These are phyloP conservation scores for Sebastes glaucus DNA, from an alignment of 2,797 vertebrate species.

Conservation along the genomic window DNA sequence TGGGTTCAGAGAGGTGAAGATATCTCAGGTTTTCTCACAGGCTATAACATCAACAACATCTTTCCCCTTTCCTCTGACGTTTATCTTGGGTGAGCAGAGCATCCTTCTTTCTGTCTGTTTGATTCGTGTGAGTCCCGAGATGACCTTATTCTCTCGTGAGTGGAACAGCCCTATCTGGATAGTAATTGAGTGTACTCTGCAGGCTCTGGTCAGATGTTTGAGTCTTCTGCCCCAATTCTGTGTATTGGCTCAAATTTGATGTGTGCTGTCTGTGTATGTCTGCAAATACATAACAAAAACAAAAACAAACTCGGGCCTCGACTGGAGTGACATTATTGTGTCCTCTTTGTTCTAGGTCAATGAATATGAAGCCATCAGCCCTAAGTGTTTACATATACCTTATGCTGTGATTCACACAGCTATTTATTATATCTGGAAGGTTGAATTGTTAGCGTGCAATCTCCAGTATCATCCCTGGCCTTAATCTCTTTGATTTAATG, in stretches of 20 bases:
- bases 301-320: conserved; percentile 14
- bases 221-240: conserved; percentile 33
- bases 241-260: conserved; percentile 12
- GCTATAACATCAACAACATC: conserved; percentile 17
- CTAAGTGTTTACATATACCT: neutral
- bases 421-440: conserved; percentile 3
- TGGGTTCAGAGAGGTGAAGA: conserved; percentile 10
- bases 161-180: conserved; percentile 32
- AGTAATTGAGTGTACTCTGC: conserved; percentile 43
- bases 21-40: conserved; percentile 2
- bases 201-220: conserved; percentile 39
- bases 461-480: conserved; percentile 19
- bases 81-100: conserved; percentile 40
- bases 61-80: conserved; percentile 14
- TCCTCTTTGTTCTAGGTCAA: conserved; percentile 43
- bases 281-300: conserved; percentile 24
- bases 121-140: conserved; percentile 35
- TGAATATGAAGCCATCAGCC: conserved; percentile 25
- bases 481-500: conserved; percentile 38
- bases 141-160: conserved; percentile 34
- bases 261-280: neutral
- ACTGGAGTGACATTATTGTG: conserved; percentile 3
- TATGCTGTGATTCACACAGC: conserved; percentile 3
- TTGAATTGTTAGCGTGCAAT: conserved; percentile 2
- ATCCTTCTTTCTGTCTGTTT: conserved; percentile 39